Conservation (phyloP, 2,888 invertebrate species). For the Gastrophysa polygoni region DNA sequence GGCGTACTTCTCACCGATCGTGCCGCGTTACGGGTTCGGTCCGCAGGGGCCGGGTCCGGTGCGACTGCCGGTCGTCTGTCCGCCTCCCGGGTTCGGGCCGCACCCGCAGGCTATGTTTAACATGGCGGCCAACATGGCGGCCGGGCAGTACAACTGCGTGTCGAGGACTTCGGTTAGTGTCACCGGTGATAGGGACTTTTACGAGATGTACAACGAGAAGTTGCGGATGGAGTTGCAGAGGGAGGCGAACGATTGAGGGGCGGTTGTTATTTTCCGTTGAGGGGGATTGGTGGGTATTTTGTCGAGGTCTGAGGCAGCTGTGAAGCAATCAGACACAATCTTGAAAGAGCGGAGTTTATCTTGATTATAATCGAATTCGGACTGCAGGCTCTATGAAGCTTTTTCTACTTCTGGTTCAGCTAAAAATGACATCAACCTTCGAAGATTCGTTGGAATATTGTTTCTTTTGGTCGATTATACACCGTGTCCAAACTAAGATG, state of each 20-base stretch:
- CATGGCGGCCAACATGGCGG: background rate
- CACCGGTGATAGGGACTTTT: conserved; percentile 16
- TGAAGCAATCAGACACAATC: too few relatives aligned
- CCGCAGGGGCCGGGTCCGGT: conserved; percentile 2
- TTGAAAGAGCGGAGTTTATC: too few relatives aligned
- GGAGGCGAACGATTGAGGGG: background rate
- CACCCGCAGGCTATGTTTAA: background rate
- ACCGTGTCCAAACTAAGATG: too few relatives aligned
- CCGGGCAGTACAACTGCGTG: background rate
- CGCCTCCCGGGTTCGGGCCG: conserved; percentile 15
- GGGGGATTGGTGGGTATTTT: too few relatives aligned
- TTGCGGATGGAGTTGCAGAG: background rate
- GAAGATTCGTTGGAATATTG: too few relatives aligned
- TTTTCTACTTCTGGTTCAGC: too few relatives aligned
- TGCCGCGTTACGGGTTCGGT: background rate
- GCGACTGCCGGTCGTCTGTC: background rate
- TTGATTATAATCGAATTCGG: too few relatives aligned
- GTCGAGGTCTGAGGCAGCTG: too few relatives aligned
- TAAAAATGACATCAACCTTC: too few relatives aligned
- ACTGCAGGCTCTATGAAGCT: too few relatives aligned
- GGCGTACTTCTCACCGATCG: background rate
- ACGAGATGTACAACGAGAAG: conserved; percentile 19
- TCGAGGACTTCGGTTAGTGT: conserved; percentile 8
- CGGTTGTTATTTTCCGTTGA: background rate
- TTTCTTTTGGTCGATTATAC: too few relatives aligned